These are phyloP conservation scores for Crossaster papposus DNA, from an alignment of 53 echinoderm and acorn worm species.

Conservation along the genomic window DNA sequence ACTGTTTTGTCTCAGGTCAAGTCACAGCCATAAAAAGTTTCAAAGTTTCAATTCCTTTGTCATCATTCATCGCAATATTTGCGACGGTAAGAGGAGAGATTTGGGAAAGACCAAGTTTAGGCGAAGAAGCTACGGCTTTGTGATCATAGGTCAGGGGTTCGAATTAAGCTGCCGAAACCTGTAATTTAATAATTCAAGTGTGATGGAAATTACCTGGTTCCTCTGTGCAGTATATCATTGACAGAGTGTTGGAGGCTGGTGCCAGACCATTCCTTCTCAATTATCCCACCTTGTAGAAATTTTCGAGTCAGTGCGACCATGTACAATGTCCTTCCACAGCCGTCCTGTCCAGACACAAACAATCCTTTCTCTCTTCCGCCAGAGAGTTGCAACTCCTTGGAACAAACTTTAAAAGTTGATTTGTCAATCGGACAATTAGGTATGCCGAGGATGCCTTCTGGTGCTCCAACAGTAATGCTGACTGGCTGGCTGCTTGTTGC, in stretches of 20 bases:
- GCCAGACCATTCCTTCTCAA: conserved; percentile 37
- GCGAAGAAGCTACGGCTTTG: too few relatives aligned
- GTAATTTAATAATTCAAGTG: background rate
- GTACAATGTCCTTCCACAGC: background rate
- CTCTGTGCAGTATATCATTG: conserved; percentile 34
- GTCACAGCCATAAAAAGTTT: too few relatives aligned
- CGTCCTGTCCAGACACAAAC: background rate
- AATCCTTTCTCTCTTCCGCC: conserved; percentile 40
- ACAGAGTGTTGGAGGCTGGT: conserved; percentile 45
- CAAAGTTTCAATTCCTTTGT: too few relatives aligned
- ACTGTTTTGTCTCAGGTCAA: too few relatives aligned
- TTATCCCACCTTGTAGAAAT: conserved; percentile 36
- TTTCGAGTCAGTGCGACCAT: conserved; percentile 40
- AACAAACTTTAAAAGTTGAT: conserved; percentile 11
- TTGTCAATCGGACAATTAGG: conserved; percentile 17
- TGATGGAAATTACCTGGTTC: conserved; percentile 31
- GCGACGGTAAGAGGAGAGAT: too few relatives aligned
- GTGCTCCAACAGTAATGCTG: background rate
- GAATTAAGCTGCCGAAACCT: background rate
- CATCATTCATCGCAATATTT: too few relatives aligned
- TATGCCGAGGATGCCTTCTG: background rate
- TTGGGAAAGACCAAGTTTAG: too few relatives aligned
- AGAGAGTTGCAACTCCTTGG: conserved; percentile 34
- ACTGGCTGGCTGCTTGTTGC: background rate
- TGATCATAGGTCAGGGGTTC: too few relatives aligned